These are phyloP conservation scores for Uropetala carovei DNA, from an alignment of 2,888 invertebrate genomes.

Conservation along the genomic window DNA sequence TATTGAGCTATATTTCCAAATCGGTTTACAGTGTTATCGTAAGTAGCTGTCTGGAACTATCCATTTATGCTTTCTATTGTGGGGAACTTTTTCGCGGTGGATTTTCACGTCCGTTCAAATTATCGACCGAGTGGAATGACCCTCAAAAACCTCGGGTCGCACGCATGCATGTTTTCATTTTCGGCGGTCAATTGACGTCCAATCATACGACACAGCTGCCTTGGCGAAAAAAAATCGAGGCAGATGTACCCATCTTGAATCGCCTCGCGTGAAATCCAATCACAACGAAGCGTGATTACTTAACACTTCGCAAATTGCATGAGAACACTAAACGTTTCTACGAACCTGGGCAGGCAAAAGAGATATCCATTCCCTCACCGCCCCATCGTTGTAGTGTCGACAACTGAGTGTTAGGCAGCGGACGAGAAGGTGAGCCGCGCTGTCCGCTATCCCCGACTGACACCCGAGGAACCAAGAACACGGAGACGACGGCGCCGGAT, in stretches of 20 bases:
- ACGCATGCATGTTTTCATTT: slow-evolving; percentile 19
- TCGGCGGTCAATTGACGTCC: slow-evolving; percentile 50
- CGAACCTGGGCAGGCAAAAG: background rate
- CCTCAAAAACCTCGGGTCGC: slow-evolving; percentile 25
- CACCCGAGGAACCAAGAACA: slow-evolving; percentile 37
- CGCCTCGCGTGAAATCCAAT: background rate
- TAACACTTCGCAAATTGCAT: background rate
- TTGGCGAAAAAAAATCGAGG: background rate
- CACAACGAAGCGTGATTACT: background rate
- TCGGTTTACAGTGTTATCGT: background rate
- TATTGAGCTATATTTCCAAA: background rate
- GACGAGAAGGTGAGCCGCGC: slow-evolving; percentile 40
- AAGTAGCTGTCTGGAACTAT: background rate
- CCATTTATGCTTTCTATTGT: background rate
- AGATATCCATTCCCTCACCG: background rate
- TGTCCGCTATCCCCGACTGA: slow-evolving; percentile 19
- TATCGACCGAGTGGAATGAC: slow-evolving; percentile 47
- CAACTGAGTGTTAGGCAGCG: slow-evolving; percentile 9
- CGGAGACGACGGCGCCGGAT: slow-evolving; percentile 62
- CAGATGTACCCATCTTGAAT: background rate
- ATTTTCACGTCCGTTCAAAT: background rate
- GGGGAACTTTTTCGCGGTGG: background rate
- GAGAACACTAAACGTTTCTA: background rate
- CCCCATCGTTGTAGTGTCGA: background rate
- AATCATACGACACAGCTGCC: background rate